Evolutionary conservation across 2,113 vertebrate species (phyloP).

Genomic region (Dipodomys stephensi): DNA sequence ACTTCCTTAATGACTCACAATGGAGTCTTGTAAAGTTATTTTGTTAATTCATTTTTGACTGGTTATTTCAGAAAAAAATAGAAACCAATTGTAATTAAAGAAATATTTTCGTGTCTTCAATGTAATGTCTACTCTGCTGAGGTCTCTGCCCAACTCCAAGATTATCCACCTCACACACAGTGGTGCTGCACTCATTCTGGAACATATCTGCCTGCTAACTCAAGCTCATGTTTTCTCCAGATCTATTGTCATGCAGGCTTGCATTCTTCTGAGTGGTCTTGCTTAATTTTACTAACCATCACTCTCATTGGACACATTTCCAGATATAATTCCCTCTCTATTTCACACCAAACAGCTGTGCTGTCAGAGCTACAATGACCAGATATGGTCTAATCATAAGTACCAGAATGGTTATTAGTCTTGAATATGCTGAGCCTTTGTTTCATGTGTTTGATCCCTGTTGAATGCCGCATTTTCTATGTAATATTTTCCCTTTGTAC

Average conservation of each 20-base stretch:
- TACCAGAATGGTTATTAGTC: background rate
- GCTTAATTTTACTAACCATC: too few species aligned
- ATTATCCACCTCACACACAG: rapidly evolving
- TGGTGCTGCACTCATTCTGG: background rate
- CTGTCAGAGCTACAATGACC: background rate
- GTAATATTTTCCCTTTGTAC: background rate
- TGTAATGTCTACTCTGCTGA: background rate
- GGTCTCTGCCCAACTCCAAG: background rate
- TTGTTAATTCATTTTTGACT: slow-evolving; percentile 46
- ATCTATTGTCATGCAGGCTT: background rate
- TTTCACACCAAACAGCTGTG: background rate
- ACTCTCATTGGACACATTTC: background rate
- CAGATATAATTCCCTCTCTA: background rate
- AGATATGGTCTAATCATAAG: background rate
- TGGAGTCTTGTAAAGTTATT: slow-evolving; percentile 29
- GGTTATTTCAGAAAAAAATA: background rate
- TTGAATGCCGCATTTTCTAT: background rate
- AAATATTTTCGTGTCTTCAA: background rate
- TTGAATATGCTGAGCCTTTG: background rate
- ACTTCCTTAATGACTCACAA: background rate
- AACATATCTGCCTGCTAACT: background rate
- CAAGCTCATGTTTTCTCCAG: background rate
- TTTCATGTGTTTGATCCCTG: background rate
- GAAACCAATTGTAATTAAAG: slow-evolving; percentile 15
- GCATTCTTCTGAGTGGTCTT: too few species aligned